Percentiles rank a stretch among this genome's conserved stretches.
Evolutionary conservation across 2,888 invertebrate species (phyloP).

Genomic region (Artemia sinica): DNA sequence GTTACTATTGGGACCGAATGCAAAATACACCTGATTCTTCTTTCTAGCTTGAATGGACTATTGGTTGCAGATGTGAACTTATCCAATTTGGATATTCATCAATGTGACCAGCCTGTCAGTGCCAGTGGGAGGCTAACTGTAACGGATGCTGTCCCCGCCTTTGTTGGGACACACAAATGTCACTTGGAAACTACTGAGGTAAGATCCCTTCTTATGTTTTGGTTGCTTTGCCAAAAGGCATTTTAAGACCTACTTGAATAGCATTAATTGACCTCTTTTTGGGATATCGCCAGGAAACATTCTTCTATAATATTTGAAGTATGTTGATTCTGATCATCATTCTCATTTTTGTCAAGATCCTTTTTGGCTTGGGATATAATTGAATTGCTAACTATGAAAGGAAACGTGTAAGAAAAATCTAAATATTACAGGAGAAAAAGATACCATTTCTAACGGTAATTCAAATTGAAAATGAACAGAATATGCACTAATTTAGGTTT

Average conservation of each 20-base stretch:
- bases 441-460: no score
- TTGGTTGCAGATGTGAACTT: constrained; percentile 61
- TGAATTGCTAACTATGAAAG: no score
- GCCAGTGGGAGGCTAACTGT: constrained; percentile 23
- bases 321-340: constrained; percentile 14
- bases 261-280: not conserved
- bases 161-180: constrained; percentile 77
- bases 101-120: constrained; percentile 39
- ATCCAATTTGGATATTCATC: constrained; percentile 61
- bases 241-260: no score
- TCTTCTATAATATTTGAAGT: constrained; percentile 16
- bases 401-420: no score
- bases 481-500: no score
- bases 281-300: constrained; percentile 16
- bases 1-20: not conserved
- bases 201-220: constrained; percentile 45
- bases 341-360: not conserved
- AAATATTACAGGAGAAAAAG: no score
- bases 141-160: constrained; percentile 51
- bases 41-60: constrained; percentile 34
- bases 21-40: not conserved
- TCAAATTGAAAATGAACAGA: no score
- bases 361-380: no score
- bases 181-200: constrained; percentile 62
- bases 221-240: constrained; percentile 36